phyloP scores from a whole-genome alignment of 2,113 vertebrate species.

The Hypanus sabinus region DNA sequence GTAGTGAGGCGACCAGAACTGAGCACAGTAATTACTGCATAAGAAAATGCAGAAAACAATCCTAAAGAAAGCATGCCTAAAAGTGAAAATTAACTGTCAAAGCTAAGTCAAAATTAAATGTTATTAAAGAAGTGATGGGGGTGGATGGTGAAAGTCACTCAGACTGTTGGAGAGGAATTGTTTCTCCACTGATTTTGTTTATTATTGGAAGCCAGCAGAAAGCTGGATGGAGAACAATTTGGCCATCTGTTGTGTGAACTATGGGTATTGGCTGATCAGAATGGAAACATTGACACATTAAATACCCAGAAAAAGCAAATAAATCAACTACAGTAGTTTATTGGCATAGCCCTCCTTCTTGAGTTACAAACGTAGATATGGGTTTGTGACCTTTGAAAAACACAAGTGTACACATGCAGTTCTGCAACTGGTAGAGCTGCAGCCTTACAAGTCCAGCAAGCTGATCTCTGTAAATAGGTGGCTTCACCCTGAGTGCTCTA shows the following conservation, averaged over 20 bases:
- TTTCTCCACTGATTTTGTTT: background rate
- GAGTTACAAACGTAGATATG: too few relatives aligned
- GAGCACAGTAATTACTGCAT: background rate
- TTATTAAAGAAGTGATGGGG: background rate
- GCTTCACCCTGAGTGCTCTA: too few relatives aligned
- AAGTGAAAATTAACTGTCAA: background rate
- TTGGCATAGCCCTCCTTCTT: background rate
- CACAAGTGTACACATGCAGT: too few relatives aligned
- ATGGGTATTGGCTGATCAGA: background rate
- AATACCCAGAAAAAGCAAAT: background rate
- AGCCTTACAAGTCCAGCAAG: too few relatives aligned
- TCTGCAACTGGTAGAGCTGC: too few relatives aligned
- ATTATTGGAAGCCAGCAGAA: background rate
- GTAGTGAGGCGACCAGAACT: too few relatives aligned
- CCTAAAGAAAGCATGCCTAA: background rate
- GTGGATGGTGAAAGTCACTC: background rate
- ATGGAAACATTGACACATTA: background rate
- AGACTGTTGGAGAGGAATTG: background rate
- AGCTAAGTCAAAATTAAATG: background rate
- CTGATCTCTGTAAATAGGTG: too few relatives aligned
- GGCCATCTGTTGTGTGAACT: background rate
- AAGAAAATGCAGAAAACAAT: background rate
- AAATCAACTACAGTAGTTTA: background rate
- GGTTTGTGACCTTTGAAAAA: too few relatives aligned
- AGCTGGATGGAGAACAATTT: background rate